Evolutionary conservation across 2,888 invertebrate genomes (phyloP).

Genomic region (Cantharis rufa): DNA sequence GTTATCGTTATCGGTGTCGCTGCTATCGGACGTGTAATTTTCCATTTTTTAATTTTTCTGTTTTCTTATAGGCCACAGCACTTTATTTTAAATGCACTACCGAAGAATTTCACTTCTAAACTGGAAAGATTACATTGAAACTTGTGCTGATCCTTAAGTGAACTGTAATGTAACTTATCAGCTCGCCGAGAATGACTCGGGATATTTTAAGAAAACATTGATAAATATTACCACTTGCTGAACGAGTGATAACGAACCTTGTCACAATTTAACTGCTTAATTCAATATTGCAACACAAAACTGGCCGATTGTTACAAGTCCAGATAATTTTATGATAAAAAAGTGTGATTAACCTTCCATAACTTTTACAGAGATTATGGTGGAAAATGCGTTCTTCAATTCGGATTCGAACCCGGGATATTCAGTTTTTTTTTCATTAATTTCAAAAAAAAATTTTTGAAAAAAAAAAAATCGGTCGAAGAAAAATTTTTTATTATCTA

Average conservation of each 20-base stretch:
- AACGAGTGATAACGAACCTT: neutral
- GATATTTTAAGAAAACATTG: neutral
- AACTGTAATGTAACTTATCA: neutral
- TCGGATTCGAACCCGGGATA: neutral
- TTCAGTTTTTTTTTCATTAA: too few relatives aligned
- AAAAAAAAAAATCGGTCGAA: too few relatives aligned
- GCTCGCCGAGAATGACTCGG: neutral
- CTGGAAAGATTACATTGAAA: neutral
- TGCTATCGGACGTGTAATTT: conserved; percentile 81
- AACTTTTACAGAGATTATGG: neutral
- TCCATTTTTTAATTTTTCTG: conserved; percentile 12
- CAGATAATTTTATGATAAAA: neutral
- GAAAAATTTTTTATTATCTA: too few relatives aligned
- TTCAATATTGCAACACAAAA: neutral
- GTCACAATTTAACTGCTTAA: neutral
- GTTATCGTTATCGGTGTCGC: conserved; percentile 65
- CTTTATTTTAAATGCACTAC: neutral
- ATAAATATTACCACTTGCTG: neutral
- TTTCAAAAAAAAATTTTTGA: too few relatives aligned
- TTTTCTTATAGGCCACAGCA: neutral
- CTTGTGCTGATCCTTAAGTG: neutral
- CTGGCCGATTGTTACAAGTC: neutral
- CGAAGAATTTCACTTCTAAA: neutral
- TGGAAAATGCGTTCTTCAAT: neutral
- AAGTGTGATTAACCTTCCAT: neutral